These are phyloP conservation scores for Paracanthobrama guichenoti DNA, from an alignment of 2,113 vertebrate species.

Conservation along the genomic window DNA sequence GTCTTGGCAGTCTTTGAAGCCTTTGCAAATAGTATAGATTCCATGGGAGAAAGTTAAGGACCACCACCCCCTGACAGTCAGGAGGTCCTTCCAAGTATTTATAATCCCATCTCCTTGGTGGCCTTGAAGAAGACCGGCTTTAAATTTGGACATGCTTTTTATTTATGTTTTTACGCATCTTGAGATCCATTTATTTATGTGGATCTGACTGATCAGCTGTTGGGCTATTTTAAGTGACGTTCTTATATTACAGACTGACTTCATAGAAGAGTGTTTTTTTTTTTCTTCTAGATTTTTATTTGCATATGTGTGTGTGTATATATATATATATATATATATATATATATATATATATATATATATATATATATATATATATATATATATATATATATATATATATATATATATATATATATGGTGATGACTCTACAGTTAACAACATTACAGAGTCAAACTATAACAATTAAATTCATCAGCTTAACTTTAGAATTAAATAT, in stretches of 20 bases:
- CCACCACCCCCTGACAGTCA: slow-evolving; percentile 55
- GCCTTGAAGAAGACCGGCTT: slow-evolving; percentile 57
- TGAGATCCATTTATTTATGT: slow-evolving; percentile 42
- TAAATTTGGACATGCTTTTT: slow-evolving; percentile 56
- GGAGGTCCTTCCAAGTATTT: slow-evolving; percentile 64
- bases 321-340: too few species aligned
- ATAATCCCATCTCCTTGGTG: slow-evolving; percentile 58
- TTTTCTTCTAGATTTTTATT: not conserved
- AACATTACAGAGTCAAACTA: not conserved
- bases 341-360: too few species aligned
- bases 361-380: too few species aligned
- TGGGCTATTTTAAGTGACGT: slow-evolving; percentile 60
- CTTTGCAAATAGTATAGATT: slow-evolving; percentile 73
- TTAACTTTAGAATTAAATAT: not conserved
- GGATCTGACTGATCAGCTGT: slow-evolving; percentile 64
- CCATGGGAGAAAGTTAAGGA: slow-evolving; percentile 70
- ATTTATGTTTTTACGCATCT: slow-evolving; percentile 63
- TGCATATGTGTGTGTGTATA: too few species aligned
- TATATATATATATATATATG: too few species aligned
- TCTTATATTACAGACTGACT: slow-evolving; percentile 34
- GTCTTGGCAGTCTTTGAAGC: slow-evolving; percentile 58
- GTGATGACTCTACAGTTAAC: too few species aligned
- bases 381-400: not conserved
- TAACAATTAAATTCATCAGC: not conserved
- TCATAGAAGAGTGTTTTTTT: not conserved